Evolutionary conservation across 2,888 invertebrate species (phyloP).

Genomic region (Zele albiditarsus): DNA sequence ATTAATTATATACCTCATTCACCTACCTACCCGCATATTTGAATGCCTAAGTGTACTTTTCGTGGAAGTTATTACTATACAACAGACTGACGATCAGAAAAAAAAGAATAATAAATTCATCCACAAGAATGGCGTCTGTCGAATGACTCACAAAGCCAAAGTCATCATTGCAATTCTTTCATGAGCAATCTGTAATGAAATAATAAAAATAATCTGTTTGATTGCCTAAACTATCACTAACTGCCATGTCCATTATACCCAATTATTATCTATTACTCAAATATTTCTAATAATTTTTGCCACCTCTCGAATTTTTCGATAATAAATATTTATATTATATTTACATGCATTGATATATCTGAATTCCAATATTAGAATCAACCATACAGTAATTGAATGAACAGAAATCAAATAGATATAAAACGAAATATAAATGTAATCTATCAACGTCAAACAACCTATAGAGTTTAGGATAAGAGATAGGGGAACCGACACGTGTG

Average conservation of each 20-base stretch:
- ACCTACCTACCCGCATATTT: slow-evolving; percentile 14
- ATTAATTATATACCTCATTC: not conserved
- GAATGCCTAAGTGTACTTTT: not conserved
- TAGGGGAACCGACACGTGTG: slow-evolving; percentile 1
- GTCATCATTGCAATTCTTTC: slow-evolving; percentile 39
- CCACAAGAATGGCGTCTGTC: not conserved
- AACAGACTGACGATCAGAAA: not conserved
- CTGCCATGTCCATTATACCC: not conserved
- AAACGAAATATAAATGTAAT: not conserved
- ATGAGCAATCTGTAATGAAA: slow-evolving; percentile 37
- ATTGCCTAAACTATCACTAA: not conserved
- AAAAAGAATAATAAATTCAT: slow-evolving; percentile 1
- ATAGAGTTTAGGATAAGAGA: not conserved
- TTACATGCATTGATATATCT: not conserved
- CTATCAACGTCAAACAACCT: not conserved
- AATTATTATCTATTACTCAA: not conserved
- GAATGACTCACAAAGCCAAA: slow-evolving; percentile 2
- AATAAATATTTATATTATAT: not conserved
- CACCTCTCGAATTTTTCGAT: not conserved
- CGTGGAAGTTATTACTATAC: not conserved
- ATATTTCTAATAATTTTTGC: not conserved
- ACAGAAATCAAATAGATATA: not conserved
- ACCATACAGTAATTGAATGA: not conserved
- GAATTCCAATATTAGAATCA: not conserved
- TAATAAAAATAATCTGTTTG: slow-evolving; percentile 32